Evolutionary conservation across 2,797 vertebrate species (phyloP).

Genomic region (Picus viridis): DNA sequence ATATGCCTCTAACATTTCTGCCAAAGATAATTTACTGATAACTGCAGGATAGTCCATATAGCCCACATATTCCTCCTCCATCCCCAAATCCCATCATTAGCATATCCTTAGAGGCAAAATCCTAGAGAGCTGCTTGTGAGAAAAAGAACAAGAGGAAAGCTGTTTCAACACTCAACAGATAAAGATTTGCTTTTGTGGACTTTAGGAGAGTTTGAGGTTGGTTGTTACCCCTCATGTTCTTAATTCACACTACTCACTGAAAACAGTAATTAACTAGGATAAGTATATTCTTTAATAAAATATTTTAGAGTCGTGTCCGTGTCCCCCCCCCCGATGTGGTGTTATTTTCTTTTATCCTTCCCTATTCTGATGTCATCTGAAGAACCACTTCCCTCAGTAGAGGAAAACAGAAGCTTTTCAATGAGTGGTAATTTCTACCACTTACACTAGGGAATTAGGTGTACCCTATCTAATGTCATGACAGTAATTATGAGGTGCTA

Average conservation of each 20-base stretch:
- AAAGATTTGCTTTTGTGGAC: background rate
- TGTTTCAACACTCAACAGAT: background rate
- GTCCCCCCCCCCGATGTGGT: background rate
- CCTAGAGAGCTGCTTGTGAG: background rate
- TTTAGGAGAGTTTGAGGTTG: background rate
- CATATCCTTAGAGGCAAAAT: background rate
- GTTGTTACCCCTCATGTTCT: background rate
- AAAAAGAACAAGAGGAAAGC: background rate
- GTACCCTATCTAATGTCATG: background rate
- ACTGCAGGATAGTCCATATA: fast-evolving
- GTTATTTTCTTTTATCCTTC: background rate
- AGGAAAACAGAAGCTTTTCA: background rate
- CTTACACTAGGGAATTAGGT: background rate
- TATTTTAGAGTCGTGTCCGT: too few species aligned
- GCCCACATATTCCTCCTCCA: fast-evolving
- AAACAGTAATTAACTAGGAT: too few species aligned
- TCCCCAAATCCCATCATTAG: fast-evolving
- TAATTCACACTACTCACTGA: background rate
- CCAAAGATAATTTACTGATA: background rate
- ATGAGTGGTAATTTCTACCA: background rate
- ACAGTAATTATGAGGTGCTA: background rate
- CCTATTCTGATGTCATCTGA: background rate
- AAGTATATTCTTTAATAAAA: background rate
- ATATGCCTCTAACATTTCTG: background rate
- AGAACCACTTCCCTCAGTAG: background rate